Percentiles rank a stretch among this genome's conserved stretches.
phyloP scores from a whole-genome alignment of 2,888 invertebrate species.

The Apantesis nais region DNA sequence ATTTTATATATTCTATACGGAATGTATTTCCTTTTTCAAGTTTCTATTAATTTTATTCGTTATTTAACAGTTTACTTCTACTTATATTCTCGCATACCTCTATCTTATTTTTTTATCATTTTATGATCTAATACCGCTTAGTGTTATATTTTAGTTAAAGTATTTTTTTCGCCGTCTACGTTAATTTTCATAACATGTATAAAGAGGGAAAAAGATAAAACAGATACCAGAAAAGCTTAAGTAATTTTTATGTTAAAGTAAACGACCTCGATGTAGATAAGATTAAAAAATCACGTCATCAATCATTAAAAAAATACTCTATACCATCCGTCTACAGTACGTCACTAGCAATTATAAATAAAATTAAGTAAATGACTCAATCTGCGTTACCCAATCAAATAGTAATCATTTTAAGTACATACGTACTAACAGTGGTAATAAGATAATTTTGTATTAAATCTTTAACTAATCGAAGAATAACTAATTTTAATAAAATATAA shows the following conservation, averaged over 20 bases:
- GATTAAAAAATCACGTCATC: too few relatives aligned
- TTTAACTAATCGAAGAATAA: background rate
- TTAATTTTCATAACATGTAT: background rate
- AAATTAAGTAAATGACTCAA: conserved; percentile 6
- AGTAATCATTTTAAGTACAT: conserved; percentile 8
- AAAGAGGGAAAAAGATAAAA: background rate
- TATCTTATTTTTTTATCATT: too few relatives aligned
- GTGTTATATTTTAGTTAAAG: background rate
- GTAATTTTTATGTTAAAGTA: background rate
- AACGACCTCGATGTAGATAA: too few relatives aligned
- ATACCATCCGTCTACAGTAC: background rate
- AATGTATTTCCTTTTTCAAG: too few relatives aligned
- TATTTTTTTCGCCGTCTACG: background rate
- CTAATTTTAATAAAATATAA: background rate
- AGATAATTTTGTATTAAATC: background rate
- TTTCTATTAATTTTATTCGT: too few relatives aligned
- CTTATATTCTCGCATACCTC: too few relatives aligned
- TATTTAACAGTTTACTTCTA: too few relatives aligned
- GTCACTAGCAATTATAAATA: background rate
- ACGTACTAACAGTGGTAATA: background rate
- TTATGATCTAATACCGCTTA: too few relatives aligned
- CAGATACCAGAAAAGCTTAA: background rate
- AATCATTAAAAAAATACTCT: too few relatives aligned
- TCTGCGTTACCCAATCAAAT: conserved; percentile 1
- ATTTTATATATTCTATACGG: too few relatives aligned